Evolutionary conservation across 2,888 invertebrate species (phyloP), one percentile per base, ranked within the genome.

Genomic region (Drosophila algonquin): DNA sequence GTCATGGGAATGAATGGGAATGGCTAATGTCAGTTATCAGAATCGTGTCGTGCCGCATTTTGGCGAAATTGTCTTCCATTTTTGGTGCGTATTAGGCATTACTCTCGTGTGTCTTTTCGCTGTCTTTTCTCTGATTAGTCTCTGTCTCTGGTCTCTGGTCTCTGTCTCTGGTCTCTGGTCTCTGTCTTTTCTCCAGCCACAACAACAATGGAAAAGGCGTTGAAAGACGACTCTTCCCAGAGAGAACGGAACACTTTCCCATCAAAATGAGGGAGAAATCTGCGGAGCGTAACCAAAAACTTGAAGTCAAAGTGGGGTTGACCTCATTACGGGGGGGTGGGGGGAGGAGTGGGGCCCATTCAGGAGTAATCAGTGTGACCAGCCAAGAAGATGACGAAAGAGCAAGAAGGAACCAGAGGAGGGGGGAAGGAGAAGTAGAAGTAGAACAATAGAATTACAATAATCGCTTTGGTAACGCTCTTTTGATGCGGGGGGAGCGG

Each of bases 391-490:
- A 40, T 40, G 40, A n/a, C 2, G 32, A 53, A 52, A 64, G 47
- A 54, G 27, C 24, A 45, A 27, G 30, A 30, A 45, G 46, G 14
- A 40, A 40, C 40, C 12, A 32, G 10, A 3, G 35, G 14, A 14
- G 3, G 21, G 21, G 21, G 21, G 40, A n/a, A 2, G 30, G 47
- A 71, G 64, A 62, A 60, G 63, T 54, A 80, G 79, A 24, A 60
- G 63, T 56, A 80, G 79, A 85, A 85, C 88, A 85, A 85, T 86
- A 75, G 80, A 86, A 86, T 86, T 87, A 86, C 87, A 87, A 89
- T 87, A 86, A 87, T 84, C 84, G 81, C 76, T 83, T 70, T 63
- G 69, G 74, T 69, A 79, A 79, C 65, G 77, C 56, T 67, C 63
- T 75, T 58, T 18, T 44, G 59, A 21, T 24, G 51, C 51, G 58